These are phyloP conservation scores for Nomada ferruginata DNA, from an alignment of 2,888 invertebrate genomes.

Conservation along the genomic window DNA sequence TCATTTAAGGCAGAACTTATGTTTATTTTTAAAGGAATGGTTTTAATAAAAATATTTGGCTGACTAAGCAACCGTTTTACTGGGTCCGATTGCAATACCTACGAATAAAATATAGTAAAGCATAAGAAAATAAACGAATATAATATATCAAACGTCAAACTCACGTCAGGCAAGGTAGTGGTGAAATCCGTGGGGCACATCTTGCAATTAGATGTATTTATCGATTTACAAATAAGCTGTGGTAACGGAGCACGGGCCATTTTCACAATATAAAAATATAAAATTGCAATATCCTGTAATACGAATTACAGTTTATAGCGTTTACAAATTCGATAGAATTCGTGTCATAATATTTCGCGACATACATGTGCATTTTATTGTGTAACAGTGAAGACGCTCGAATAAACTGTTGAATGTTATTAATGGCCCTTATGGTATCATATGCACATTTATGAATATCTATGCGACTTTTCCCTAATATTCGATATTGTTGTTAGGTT, in stretches of 20 bases:
- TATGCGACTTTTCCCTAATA: not conserved
- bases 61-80: constrained; percentile 79
- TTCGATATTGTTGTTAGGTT: constrained; percentile 41
- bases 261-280: constrained; percentile 48
- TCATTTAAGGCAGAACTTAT: constrained; percentile 47
- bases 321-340: not conserved
- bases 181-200: constrained; percentile 62
- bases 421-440: not conserved
- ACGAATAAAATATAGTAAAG: constrained; percentile 28
- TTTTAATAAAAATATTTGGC: constrained; percentile 78
- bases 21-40: constrained; percentile 66
- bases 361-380: not conserved
- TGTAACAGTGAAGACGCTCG: not conserved
- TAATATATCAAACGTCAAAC: constrained; percentile 37
- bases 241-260: constrained; percentile 56
- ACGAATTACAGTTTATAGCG: constrained; percentile 2
- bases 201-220: constrained; percentile 49
- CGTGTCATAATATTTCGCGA: constrained; percentile 6
- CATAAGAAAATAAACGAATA: not conserved
- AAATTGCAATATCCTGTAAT: constrained; percentile 35
- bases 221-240: constrained; percentile 39
- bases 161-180: constrained; percentile 69
- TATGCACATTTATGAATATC: not conserved
- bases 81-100: constrained; percentile 79
- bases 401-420: not conserved